Evolutionary conservation across 2,888 invertebrate species (phyloP).

Genomic region (Leistus spinibarbis): DNA sequence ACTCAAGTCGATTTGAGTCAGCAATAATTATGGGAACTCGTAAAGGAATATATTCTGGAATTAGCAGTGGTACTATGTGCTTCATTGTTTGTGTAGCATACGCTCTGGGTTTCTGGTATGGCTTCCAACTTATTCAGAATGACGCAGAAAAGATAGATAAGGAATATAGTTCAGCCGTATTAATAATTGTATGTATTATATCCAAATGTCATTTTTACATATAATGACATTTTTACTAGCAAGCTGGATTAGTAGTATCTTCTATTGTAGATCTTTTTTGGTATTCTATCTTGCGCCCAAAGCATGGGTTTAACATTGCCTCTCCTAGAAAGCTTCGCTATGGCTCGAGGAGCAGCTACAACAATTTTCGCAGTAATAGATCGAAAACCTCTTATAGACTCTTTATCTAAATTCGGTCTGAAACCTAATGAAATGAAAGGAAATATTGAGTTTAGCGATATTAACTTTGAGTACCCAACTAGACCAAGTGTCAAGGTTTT

Average conservation of each 20-base stretch:
- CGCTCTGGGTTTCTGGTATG: conserved; percentile 81
- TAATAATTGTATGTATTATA: conserved; percentile 66
- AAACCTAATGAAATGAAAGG: conserved; percentile 65
- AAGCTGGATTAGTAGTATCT: background rate
- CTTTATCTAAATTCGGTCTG: conserved; percentile 66
- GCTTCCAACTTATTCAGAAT: conserved; percentile 71
- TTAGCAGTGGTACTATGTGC: conserved; percentile 77
- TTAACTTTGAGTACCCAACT: conserved; percentile 79
- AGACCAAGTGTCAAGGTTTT: conserved; percentile 70
- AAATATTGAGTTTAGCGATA: conserved; percentile 69
- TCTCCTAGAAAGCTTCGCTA: conserved; percentile 74
- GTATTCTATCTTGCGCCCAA: conserved; percentile 77
- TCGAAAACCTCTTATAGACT: conserved; percentile 73
- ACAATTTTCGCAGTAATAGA: conserved; percentile 76
- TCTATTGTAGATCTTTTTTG: conserved; percentile 74
- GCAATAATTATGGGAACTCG: conserved; percentile 14
- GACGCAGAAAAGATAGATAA: conserved; percentile 63
- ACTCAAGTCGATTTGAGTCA: conserved; percentile 17
- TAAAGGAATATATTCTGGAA: conserved; percentile 65
- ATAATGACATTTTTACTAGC: too few relatives aligned
- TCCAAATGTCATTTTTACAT: background rate
- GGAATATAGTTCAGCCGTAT: conserved; percentile 70
- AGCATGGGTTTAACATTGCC: conserved; percentile 78
- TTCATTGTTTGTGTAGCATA: conserved; percentile 75
- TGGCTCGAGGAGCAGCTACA: conserved; percentile 74